Percentiles rank a stretch among this genome's conserved stretches.
Evolutionary conservation across 2,797 vertebrate genomes (phyloP).

Genomic region (Oryzias dopingdopingensis): DNA sequence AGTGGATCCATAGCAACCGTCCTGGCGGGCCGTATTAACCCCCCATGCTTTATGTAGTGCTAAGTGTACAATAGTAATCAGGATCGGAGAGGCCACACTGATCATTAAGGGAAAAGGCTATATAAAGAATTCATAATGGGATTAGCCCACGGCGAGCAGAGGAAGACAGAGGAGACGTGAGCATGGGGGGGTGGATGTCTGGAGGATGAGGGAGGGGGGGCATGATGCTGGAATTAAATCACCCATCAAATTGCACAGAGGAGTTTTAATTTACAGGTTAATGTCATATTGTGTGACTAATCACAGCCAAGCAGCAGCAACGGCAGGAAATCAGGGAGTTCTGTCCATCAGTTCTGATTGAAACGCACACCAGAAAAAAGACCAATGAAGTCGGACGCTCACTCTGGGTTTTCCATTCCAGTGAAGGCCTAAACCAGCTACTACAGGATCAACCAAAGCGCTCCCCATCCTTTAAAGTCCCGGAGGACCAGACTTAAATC

Average conservation of each 20-base stretch:
- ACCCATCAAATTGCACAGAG: constrained; percentile 99
- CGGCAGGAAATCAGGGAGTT: constrained; percentile 77
- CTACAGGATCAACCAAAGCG: too few species aligned
- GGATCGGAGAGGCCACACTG: constrained; percentile 98
- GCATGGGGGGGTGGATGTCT: constrained; percentile 79
- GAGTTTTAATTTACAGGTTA: constrained; percentile 99
- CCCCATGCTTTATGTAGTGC: constrained; percentile 97
- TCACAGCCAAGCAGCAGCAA: constrained; percentile 94
- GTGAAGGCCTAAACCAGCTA: neutral
- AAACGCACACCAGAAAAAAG: constrained; percentile 17
- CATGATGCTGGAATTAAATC: constrained; percentile 97
- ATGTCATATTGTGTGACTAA: constrained; percentile 99
- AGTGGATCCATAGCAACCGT: constrained; percentile 99
- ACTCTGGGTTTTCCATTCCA: constrained; percentile 3
- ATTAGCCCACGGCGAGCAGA: constrained; percentile 98
- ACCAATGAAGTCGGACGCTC: constrained; percentile 8
- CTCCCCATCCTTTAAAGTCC: too few species aligned
- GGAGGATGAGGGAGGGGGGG: constrained; percentile 57
- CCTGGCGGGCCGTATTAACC: constrained; percentile 98
- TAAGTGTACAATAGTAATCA: constrained; percentile 99
- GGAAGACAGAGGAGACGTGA: constrained; percentile 70
- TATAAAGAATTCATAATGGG: constrained; percentile 99
- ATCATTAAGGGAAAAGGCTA: constrained; percentile 99
- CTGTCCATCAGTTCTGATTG: constrained; percentile 30
- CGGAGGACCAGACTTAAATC: too few species aligned